Evolutionary conservation across 2,113 vertebrate genomes (phyloP), one percentile per base, ranked within the genome.

Genomic region (Stictonetta naevosa): DNA sequence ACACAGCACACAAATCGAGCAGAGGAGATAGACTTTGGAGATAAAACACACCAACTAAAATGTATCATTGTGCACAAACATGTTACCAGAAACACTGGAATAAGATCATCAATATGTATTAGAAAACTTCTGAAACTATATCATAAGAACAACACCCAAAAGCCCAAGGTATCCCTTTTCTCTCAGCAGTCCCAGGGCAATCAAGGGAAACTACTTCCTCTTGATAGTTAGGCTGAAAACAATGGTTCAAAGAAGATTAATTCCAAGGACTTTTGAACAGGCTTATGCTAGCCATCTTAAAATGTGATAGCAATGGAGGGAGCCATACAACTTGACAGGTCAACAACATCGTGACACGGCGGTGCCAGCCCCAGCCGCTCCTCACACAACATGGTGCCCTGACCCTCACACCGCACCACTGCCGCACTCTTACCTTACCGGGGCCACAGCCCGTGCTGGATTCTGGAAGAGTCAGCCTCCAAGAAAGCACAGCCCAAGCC

Each of bases 381-480:
- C 74, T 2, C 2, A 31, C 48, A 2, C 46, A 2, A 22, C 64
- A 6, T 0, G 9, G 34, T 18, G 4, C 17, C 44, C 38, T 1
- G 18, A 17, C 3, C 36, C 62, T n/a, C 55, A 5, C 38, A 10
- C 28, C 8, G 19, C 8, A 9, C 5, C 9, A 5, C 15, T 3
- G 7, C 48, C 20, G 1, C 42, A 8, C 1, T 1, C 4, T 69
- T 36, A 58, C 78, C 75, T 52, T 11, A 2, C 36, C 7, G 0
- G 33, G 23, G 16, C 62, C 10, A 0, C 28, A 8, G 8, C 5
- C 17, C 18, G 4, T 0, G 16, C 15, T 16, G 2, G 5, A 5
- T 4, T 6, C 3, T 0, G 1, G 0, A 4, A 11, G 2, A 7
- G 1, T 6, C 6, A 20, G 13, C 11, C 46, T 34, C 33, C 0